Percentiles rank a stretch among this genome's conserved stretches.
phyloP scores from a whole-genome alignment of 2,888 invertebrate species.

The Chirona hameri region DNA sequence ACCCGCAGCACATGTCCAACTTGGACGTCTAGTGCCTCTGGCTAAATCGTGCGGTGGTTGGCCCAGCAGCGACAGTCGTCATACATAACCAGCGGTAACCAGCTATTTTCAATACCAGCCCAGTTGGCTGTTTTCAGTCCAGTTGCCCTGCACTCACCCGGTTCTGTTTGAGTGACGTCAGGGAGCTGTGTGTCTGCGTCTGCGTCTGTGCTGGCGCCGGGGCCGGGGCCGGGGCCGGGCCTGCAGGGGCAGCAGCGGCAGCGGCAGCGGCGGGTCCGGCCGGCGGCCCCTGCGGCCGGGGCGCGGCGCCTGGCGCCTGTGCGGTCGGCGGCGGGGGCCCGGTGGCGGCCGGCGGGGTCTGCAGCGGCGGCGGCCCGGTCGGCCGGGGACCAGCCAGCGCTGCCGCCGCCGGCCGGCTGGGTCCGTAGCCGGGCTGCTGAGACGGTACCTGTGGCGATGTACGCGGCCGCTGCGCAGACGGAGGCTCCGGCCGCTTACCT shows the following conservation, averaged over 20 bases:
- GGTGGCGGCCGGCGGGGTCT: constrained; percentile 31
- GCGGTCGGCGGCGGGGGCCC: background rate
- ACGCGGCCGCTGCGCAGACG: too few relatives aligned
- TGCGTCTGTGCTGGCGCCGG: background rate
- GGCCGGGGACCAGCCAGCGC: background rate
- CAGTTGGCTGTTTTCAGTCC: too few relatives aligned
- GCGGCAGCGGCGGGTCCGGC: background rate
- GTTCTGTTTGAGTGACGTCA: constrained; percentile 37
- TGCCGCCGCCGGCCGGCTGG: background rate
- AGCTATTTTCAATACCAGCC: too few relatives aligned
- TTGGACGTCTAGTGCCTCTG: too few relatives aligned
- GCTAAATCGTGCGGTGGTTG: too few relatives aligned
- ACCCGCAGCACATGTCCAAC: too few relatives aligned
- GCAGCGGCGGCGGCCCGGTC: constrained; percentile 32
- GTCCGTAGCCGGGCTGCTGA: background rate
- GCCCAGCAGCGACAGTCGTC: too few relatives aligned
- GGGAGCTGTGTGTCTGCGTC: background rate
- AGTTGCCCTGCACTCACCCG: constrained; percentile 31
- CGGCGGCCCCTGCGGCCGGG: constrained; percentile 4
- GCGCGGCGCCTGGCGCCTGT: constrained; percentile 31
- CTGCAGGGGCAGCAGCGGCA: background rate
- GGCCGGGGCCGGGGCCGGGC: background rate
- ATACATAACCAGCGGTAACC: background rate
- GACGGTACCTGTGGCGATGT: background rate
- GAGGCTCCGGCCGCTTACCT: constrained; percentile 41